These are phyloP conservation scores for Andrena dorsata DNA, from an alignment of 2,888 invertebrate species.

Conservation along the genomic window DNA sequence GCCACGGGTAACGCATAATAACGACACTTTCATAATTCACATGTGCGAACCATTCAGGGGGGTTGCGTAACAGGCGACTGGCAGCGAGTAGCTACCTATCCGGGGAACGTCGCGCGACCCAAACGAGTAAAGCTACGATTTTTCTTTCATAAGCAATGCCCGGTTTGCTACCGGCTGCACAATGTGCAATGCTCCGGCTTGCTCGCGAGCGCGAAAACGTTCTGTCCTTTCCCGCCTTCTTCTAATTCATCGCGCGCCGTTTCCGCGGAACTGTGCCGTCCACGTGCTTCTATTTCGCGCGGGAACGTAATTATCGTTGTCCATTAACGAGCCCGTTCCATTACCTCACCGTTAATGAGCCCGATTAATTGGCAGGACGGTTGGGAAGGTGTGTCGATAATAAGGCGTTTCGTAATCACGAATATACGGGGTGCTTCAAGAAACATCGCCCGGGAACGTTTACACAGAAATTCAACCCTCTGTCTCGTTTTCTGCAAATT, in stretches of 20 bases:
- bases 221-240: slow-evolving; percentile 12
- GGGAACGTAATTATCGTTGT: slow-evolving; percentile 27
- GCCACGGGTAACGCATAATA: slow-evolving; percentile 54
- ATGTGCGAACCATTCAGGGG: slow-evolving; percentile 33
- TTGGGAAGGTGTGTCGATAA: background rate
- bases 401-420: slow-evolving; percentile 16
- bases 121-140: slow-evolving; percentile 43
- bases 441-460: background rate
- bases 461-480: background rate
- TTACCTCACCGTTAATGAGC: slow-evolving; percentile 35
- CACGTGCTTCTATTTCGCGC: slow-evolving; percentile 23
- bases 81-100: slow-evolving; percentile 11
- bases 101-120: slow-evolving; percentile 39
- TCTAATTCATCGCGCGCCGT: background rate
- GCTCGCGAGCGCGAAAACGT: slow-evolving; percentile 19
- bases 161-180: slow-evolving; percentile 1
- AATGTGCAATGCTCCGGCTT: background rate
- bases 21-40: slow-evolving; percentile 68
- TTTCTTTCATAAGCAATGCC: slow-evolving; percentile 41
- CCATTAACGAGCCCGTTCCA: slow-evolving; percentile 10
- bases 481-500: background rate
- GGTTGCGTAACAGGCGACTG: slow-evolving; percentile 38
- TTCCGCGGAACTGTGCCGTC: background rate
- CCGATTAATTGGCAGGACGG: slow-evolving; percentile 33
- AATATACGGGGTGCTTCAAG: background rate